Evolutionary conservation across 2,113 vertebrate genomes (phyloP).

Genomic region (Rutilus rutilus): DNA sequence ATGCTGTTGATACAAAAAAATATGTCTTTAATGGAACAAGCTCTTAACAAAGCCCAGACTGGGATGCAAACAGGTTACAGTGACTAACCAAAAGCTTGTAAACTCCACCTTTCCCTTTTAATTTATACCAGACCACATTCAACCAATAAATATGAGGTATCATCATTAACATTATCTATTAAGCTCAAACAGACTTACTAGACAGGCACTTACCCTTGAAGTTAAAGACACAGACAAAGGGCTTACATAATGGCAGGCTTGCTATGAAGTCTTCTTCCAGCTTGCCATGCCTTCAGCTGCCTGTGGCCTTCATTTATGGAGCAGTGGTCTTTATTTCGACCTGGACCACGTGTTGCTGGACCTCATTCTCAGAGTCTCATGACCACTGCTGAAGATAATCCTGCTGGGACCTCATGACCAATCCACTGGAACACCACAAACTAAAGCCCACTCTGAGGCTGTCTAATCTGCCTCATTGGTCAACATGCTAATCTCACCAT

Average conservation of each 20-base stretch:
- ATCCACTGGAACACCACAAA: slow-evolving; percentile 2
- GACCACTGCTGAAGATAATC: slow-evolving; percentile 89
- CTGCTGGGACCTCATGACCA: slow-evolving; percentile 90
- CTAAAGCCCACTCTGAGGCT: slow-evolving; percentile 45
- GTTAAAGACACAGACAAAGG: not conserved
- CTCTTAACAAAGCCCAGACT: not conserved
- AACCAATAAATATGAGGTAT: slow-evolving; percentile 5
- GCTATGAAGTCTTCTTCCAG: not conserved
- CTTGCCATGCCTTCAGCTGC: not conserved
- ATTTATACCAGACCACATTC: not conserved
- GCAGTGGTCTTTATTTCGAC: slow-evolving; percentile 83
- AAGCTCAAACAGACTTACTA: not conserved
- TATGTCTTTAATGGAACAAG: not conserved
- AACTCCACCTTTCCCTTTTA: too few relatives aligned
- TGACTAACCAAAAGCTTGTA: too few relatives aligned
- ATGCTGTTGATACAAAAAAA: too few relatives aligned
- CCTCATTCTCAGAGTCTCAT: slow-evolving; percentile 81
- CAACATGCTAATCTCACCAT: slow-evolving; percentile 79
- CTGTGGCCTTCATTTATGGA: slow-evolving; percentile 17
- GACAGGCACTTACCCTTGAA: not conserved
- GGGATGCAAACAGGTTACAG: too few relatives aligned
- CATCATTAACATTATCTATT: not conserved
- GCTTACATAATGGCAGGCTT: not conserved
- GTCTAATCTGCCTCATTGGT: slow-evolving; percentile 88
- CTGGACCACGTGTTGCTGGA: slow-evolving; percentile 88